Evolutionary conservation across 2,888 invertebrate genomes (phyloP), one percentile per base, ranked within the genome.

Genomic region (Metalampra italica): DNA sequence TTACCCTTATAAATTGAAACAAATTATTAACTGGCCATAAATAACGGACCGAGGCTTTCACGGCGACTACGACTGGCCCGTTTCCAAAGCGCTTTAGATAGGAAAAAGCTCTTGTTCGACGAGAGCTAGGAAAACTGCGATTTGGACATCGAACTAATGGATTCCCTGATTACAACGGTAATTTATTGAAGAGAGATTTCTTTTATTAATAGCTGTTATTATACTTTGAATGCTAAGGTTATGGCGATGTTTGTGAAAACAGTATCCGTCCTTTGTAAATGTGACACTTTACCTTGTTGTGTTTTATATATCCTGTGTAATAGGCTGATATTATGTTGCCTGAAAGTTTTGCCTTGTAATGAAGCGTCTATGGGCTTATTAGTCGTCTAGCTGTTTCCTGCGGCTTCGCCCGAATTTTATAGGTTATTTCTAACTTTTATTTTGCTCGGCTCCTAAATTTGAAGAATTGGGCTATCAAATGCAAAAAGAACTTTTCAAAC

Each of bases 21-120:
- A 81, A 82, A 82, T 81, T 81, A 86, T 84, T 82, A 85, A 83
- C 78, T 71, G 66, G 75, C 70, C 58, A 85, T 86, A 85, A 86
- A 85, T 82, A 84, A 78, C 66, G 71, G 61, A 73, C 74, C 68
- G 68, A 73, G 69, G 69, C 71, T 75, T 67, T 62, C 52, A 62
- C 66, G 62, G 66, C 71, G 32, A 22, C 22, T 22, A n/a, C 73
- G 11, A 70, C 76, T 86, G 87, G 87, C 84, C 55, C 58, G 60
- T 53, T 66, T 82, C 86, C 85, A 86, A 68, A 73, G 69, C 72
- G 71, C 68, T 84, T 79, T 75, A 77, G 78, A 78, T 78, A 75
- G 71, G 71, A 74, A 79, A 81, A 75, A 74, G 66, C 66, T 64
- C 60, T 68, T 64, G 65, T 66, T 66, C 55, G 9, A 34, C 46